Evolutionary conservation across 2,797 vertebrate genomes (phyloP).

Genomic region (Spinus olivaceus): DNA sequence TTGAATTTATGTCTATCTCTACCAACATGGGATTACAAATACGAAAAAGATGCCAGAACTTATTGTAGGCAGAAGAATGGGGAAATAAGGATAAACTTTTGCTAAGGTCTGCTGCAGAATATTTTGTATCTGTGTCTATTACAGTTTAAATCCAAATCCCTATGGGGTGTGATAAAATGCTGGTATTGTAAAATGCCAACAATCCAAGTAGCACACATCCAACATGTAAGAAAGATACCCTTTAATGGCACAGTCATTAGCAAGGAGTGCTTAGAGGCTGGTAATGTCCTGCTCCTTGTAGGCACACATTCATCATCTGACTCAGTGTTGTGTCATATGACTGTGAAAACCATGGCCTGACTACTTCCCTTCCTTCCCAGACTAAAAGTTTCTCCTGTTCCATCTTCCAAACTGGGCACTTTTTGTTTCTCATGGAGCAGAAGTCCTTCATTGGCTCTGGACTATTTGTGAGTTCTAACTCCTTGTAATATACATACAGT

Average conservation of each 20-base stretch:
- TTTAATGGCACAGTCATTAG: not conserved
- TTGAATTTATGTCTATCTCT: not conserved
- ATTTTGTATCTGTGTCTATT: not conserved
- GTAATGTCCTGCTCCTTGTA: not conserved
- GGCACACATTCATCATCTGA: not conserved
- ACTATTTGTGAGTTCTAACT: not conserved
- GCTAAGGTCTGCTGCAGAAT: not conserved
- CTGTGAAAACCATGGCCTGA: not conserved
- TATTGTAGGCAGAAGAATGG: not conserved
- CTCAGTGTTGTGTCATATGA: not conserved
- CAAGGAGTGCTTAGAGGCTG: not conserved
- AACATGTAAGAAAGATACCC: not conserved
- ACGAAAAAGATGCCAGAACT: not conserved
- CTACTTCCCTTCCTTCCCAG: not conserved
- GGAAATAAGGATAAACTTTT: not conserved
- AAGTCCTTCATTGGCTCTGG: not conserved
- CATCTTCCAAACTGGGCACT: not conserved
- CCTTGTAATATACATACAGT: not conserved
- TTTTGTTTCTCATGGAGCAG: not conserved
- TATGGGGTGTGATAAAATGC: not conserved
- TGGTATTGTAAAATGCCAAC: not conserved
- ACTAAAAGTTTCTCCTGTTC: not conserved
- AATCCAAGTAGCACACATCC: not conserved
- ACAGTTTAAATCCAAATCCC: not conserved
- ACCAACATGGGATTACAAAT: slow-evolving; percentile 1